Percentiles rank a stretch among this genome's conserved stretches.
These are phyloP conservation scores for Iphiclides podalirius DNA, from an alignment of 2,888 invertebrate genomes.

Conservation along the genomic window DNA sequence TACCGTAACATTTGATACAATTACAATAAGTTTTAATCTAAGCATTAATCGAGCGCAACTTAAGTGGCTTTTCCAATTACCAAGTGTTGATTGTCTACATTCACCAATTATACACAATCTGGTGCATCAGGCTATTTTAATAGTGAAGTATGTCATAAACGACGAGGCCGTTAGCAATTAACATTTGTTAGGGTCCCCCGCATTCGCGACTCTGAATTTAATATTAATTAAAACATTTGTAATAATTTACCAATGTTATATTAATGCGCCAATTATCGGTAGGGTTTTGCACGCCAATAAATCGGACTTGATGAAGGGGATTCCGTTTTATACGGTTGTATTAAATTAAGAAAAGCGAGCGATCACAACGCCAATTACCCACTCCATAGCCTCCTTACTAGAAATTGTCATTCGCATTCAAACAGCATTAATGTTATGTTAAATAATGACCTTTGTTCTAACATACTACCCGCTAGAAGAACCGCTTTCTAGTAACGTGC, in stretches of 20 bases:
- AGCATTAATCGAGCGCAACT: slow-evolving; percentile 4
- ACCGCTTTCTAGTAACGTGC: too few species aligned
- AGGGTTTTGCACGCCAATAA: too few species aligned
- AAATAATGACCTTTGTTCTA: too few species aligned
- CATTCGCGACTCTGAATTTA: neutral
- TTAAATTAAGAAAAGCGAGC: too few species aligned
- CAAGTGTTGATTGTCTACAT: slow-evolving; percentile 5
- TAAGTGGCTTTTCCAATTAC: slow-evolving; percentile 13
- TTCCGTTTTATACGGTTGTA: neutral
- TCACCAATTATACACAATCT: slow-evolving; percentile 1
- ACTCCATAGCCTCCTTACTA: too few species aligned
- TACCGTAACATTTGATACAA: slow-evolving; percentile 16
- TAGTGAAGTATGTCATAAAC: slow-evolving; percentile 2
- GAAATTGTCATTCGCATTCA: too few species aligned
- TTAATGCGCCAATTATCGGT: neutral
- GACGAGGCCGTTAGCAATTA: neutral
- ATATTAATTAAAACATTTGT: neutral
- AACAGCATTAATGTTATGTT: too few species aligned
- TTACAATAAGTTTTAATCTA: slow-evolving; percentile 32
- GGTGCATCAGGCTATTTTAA: neutral
- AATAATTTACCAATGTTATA: neutral
- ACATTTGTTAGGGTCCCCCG: neutral
- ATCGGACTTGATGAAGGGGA: too few species aligned
- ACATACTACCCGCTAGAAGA: too few species aligned
- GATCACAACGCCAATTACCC: neutral